These are phyloP conservation scores for Drosophila triauraria DNA, from an alignment of 1,140 invertebrate species.

Conservation along the genomic window DNA sequence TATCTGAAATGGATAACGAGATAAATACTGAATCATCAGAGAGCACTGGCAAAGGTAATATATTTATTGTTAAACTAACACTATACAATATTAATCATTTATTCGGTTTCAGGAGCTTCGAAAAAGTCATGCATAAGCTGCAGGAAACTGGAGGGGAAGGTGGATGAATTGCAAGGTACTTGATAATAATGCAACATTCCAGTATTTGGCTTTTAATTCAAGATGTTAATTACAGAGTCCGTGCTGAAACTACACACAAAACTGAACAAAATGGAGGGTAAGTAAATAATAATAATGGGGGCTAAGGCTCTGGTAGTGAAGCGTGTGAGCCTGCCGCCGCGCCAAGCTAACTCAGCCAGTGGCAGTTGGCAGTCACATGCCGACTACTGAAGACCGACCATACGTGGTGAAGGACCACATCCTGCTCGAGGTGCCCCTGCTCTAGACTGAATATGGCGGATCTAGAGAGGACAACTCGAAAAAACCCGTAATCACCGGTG, in stretches of 20 bases:
- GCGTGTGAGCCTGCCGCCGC: too few relatives aligned
- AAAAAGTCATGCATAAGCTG: not conserved
- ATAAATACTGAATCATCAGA: not conserved
- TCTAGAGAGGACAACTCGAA: too few relatives aligned
- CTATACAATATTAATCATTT: not conserved
- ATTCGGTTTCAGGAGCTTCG: not conserved
- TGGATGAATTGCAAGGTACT: not conserved
- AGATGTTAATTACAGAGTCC: not conserved
- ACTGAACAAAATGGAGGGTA: not conserved
- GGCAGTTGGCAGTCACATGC: too few relatives aligned
- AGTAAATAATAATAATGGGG: not conserved
- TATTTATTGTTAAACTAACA: not conserved
- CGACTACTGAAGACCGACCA: too few relatives aligned
- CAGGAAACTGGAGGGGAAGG: not conserved
- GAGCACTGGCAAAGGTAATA: not conserved
- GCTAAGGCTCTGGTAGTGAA: too few relatives aligned
- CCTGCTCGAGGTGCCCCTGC: too few relatives aligned
- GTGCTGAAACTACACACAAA: constrained; percentile 1
- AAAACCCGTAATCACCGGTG: too few relatives aligned
- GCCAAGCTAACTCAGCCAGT: too few relatives aligned
- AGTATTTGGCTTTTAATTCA: not conserved
- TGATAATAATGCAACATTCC: not conserved
- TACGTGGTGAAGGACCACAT: too few relatives aligned
- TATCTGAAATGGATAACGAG: not conserved
- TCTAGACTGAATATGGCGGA: too few relatives aligned